Conservation (phyloP, 1,140 invertebrate genomes). For the Pomacea maculata region DNA sequence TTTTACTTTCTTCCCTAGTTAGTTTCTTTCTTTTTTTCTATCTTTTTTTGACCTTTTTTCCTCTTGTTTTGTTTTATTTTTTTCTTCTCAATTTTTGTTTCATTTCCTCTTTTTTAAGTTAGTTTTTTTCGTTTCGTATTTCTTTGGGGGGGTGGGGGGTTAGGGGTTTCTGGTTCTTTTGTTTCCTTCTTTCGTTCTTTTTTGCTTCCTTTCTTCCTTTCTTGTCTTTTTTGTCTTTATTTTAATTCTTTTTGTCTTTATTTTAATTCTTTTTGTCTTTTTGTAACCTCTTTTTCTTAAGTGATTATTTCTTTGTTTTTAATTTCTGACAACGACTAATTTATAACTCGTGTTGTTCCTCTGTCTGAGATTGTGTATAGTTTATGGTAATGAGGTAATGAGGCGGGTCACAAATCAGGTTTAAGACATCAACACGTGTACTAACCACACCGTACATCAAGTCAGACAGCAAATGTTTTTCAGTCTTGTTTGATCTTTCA, state of each 20-base stretch:
- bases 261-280: not conserved
- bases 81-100: not conserved
- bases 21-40: not conserved
- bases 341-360: too few species aligned
- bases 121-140: not conserved
- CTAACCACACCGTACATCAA: too few species aligned
- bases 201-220: not conserved
- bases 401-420: too few species aligned
- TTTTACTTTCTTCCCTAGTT: not conserved
- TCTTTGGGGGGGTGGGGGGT: not conserved
- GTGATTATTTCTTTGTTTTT: not conserved
- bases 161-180: not conserved
- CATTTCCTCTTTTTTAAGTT: not conserved
- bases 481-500: too few species aligned
- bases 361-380: too few species aligned
- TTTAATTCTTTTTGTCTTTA: not conserved
- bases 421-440: too few species aligned
- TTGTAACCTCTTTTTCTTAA: not conserved
- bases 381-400: too few species aligned
- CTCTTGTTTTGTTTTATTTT: not conserved
- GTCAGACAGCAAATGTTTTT: too few species aligned
- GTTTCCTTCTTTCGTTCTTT: not conserved
- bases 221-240: not conserved
- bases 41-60: not conserved
- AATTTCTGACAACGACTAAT: too few species aligned